Percentiles rank a stretch among this genome's conserved stretches.
Evolutionary conservation across 2,797 vertebrate genomes (phyloP).

Genomic region (Lateolabrax maculatus): DNA sequence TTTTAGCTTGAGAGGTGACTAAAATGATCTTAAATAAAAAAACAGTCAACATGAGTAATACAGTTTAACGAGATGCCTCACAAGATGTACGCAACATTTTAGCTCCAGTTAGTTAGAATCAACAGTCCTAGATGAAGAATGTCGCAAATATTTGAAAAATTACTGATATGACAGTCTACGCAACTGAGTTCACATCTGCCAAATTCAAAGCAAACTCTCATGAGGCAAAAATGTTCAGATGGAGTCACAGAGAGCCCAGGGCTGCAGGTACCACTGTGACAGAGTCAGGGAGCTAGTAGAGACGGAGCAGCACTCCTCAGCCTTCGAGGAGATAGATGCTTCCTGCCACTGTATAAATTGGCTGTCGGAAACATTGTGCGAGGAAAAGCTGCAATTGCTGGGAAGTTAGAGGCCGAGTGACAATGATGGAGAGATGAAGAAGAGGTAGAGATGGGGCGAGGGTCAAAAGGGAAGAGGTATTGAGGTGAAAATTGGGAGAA

Average conservation of each 20-base stretch:
- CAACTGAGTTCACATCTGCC: constrained; percentile 40
- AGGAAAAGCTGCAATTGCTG: constrained; percentile 60
- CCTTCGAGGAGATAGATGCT: constrained; percentile 75
- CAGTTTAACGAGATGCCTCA: not conserved
- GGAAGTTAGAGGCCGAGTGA: constrained; percentile 64
- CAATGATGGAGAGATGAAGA: constrained; percentile 71
- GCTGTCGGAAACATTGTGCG: constrained; percentile 75
- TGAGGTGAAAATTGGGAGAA: constrained; percentile 42
- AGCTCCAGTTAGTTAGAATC: not conserved
- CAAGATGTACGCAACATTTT: not conserved
- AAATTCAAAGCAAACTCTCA: constrained; percentile 43
- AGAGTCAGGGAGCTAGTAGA: constrained; percentile 26
- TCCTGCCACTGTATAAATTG: constrained; percentile 81
- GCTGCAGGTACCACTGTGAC: constrained; percentile 48
- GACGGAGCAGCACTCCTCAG: constrained; percentile 49
- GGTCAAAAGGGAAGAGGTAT: constrained; percentile 58
- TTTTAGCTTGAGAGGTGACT: not conserved
- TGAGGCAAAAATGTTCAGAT: constrained; percentile 21
- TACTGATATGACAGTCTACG: constrained; percentile 16
- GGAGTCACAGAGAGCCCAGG: constrained; percentile 42
- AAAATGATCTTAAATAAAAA: not conserved
- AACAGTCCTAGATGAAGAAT: not conserved
- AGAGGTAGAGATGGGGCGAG: constrained; percentile 16
- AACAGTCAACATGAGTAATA: not conserved
- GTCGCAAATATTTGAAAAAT: constrained; percentile 19